Evolutionary conservation across 2,888 invertebrate species (phyloP), one percentile per base, ranked within the genome.

Genomic region (Synergus laeviventris): DNA sequence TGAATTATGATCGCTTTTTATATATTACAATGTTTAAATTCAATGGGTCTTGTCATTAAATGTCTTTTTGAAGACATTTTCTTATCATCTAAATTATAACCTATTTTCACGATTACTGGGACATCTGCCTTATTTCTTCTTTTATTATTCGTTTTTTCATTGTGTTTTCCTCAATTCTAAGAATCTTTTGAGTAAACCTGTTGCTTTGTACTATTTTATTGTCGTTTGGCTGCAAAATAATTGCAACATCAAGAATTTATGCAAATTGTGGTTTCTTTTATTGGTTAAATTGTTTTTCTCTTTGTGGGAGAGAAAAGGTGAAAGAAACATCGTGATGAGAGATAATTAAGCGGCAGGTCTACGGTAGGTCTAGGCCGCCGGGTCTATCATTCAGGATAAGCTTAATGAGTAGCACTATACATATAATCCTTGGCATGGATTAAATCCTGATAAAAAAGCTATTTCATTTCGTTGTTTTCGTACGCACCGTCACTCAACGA

Each of bases 391-490:
- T 79, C 79, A 84, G 84, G 83, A 82, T 81, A 81, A 81, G 81
- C 77, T 49, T 75, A 81, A 79, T 61, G 49, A 62, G 56, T 24
- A 59, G 31, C 38, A 74, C 74, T 77, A 79, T 76, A 75, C 39
- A 75, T 86, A 87, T n/a, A n/a, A n/a, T 87, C 87, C 87, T 88
- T 88, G 88, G 84, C 88, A 88, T 84, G 83, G 83, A 87, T 87
- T 78, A 76, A 74, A 73, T 81, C 78, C 78, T 79, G 76, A 73
- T 61, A 79, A 74, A 61, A 49, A 54, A 21, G 11, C 21, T 64
- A 42, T 54, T 62, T 74, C 75, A 66, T 61, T 73, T 62, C 74
- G 64, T 74, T 76, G 75, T 77, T 81, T 77, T 81, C 75, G 78
- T 80, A 83, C 84, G 82, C 81, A 77, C 60, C 77, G 74, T 61